A percentile compares a stretch with the other conserved stretches of the same genome.
phyloP scores from a whole-genome alignment of 2,113 vertebrate species.

The Pluvialis apricaria region DNA sequence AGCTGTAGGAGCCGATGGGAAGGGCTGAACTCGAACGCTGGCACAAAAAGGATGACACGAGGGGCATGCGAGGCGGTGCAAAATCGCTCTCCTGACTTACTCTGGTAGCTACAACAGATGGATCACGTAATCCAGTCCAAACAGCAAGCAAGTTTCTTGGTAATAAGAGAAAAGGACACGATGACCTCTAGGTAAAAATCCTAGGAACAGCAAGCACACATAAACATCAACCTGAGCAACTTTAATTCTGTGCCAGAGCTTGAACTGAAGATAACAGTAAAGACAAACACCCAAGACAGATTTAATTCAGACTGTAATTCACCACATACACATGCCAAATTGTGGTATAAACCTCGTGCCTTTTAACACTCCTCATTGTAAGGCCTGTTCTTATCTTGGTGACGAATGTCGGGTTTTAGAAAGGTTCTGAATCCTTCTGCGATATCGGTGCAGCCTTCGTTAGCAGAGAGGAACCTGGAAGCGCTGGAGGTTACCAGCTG shows the following conservation, averaged over 20 bases:
- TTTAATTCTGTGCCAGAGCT: neutral
- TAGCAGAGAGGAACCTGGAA: neutral
- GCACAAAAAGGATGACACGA: neutral
- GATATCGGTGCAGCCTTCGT: neutral
- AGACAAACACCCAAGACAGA: conserved; percentile 18
- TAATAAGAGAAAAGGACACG: conserved; percentile 46
- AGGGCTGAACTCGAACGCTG: neutral
- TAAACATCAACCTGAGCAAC: conserved; percentile 45
- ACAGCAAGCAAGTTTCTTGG: neutral
- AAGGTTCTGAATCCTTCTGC: neutral
- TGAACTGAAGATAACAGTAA: neutral
- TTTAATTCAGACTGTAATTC: conserved; percentile 6
- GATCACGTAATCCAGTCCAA: conserved; percentile 13
- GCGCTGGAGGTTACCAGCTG: neutral
- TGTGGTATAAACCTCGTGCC: neutral
- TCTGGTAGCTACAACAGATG: conserved; percentile 49
- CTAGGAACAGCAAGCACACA: conserved; percentile 50
- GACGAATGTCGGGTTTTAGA: neutral
- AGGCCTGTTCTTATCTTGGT: neutral
- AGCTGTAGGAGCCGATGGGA: neutral
- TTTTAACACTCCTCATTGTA: neutral
- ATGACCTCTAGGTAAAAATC: conserved; percentile 61
- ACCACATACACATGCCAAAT: neutral
- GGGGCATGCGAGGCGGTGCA: neutral
- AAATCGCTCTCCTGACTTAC: neutral